Evolutionary conservation across 2,888 invertebrate species (phyloP).

Genomic region (Criorhina ranunculi): DNA sequence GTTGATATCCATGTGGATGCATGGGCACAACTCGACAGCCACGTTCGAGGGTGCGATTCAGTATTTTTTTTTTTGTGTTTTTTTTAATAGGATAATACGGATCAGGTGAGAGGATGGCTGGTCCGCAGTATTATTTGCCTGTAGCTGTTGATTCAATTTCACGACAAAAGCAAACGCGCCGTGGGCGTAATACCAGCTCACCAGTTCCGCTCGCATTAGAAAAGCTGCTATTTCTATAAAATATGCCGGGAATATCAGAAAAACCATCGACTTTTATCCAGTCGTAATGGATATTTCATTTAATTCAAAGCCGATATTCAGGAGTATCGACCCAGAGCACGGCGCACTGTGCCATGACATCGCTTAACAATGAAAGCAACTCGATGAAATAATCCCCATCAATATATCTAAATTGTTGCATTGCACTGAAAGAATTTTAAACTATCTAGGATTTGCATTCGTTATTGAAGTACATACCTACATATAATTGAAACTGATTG

Average conservation of each 20-base stretch:
- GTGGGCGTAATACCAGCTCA: constrained; percentile 35
- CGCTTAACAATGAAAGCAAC: constrained; percentile 39
- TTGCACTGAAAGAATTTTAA: constrained; percentile 27
- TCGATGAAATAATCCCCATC: constrained; percentile 56
- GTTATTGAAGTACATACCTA: constrained; percentile 49
- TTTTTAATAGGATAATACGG: constrained; percentile 58
- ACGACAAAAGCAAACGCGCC: constrained; percentile 44
- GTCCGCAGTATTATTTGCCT: constrained; percentile 14
- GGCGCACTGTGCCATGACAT: constrained; percentile 30
- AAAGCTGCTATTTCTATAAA: constrained; percentile 47
- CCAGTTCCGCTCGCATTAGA: constrained; percentile 45
- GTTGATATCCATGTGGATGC: constrained; percentile 25
- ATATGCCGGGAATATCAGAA: constrained; percentile 54
- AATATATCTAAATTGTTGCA: constrained; percentile 50
- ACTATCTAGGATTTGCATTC: constrained; percentile 43
- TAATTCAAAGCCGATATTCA: constrained; percentile 44
- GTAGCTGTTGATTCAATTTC: constrained; percentile 52
- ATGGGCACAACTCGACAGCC: constrained; percentile 17
- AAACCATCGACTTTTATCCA: constrained; percentile 57
- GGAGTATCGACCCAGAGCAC: constrained; percentile 12
- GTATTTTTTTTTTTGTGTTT: constrained; percentile 1
- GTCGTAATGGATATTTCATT: constrained; percentile 69
- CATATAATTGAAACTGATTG: constrained; percentile 62
- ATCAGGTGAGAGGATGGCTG: constrained; percentile 35
- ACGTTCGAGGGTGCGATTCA: constrained; percentile 15